Evolutionary conservation across 2,113 vertebrate genomes (phyloP).

Genomic region (Sitta europaea): DNA sequence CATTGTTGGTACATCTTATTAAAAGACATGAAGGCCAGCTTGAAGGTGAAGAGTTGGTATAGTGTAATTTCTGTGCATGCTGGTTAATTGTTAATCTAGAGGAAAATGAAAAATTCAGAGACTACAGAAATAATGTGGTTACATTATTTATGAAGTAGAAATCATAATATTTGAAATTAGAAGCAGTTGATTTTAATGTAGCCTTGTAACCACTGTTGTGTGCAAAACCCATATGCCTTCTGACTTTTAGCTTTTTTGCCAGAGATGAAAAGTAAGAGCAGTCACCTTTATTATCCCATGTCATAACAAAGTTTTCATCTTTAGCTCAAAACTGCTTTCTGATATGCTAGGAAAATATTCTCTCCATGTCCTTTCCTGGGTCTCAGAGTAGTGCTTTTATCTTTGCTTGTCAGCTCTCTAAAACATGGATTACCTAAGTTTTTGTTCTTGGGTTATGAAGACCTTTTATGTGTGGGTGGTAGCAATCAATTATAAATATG

Average conservation of each 20-base stretch:
- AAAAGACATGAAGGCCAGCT: not conserved
- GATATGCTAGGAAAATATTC: not conserved
- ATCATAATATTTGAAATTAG: not conserved
- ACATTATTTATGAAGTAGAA: not conserved
- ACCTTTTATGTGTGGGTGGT: not conserved
- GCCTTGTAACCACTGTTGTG: not conserved
- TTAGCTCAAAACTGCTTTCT: not conserved
- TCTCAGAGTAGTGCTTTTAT: not conserved
- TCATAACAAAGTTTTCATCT: not conserved
- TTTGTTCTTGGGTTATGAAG: not conserved
- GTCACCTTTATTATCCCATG: not conserved
- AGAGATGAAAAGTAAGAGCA: not conserved
- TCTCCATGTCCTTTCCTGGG: not conserved
- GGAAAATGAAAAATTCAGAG: not conserved
- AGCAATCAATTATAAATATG: not conserved
- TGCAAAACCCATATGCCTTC: not conserved
- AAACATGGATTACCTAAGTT: not conserved
- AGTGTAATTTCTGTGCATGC: not conserved
- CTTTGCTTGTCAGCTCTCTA: not conserved
- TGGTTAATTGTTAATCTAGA: not conserved
- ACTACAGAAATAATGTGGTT: not conserved
- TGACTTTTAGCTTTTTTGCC: not conserved
- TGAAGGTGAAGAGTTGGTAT: not conserved
- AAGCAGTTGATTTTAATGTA: not conserved
- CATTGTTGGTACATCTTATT: not conserved